phyloP scores from a whole-genome alignment of 2,113 vertebrate species.

The Romanogobio albipinnatus region DNA sequence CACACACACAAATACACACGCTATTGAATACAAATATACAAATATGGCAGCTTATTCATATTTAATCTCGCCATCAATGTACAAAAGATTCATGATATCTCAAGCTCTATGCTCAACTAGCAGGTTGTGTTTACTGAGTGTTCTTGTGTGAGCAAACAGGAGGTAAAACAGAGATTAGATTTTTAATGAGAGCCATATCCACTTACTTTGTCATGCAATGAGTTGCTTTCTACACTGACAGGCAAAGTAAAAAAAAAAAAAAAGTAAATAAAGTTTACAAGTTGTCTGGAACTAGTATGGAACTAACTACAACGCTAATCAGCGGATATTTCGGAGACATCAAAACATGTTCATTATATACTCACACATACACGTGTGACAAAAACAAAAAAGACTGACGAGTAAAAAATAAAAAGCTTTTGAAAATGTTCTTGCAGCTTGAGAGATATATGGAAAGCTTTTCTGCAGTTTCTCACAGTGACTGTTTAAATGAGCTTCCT shows the following conservation, averaged over 20 bases:
- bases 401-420: neutral
- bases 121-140: conserved; percentile 31
- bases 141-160: conserved; percentile 22
- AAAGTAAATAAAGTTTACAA: neutral
- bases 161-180: conserved; percentile 16
- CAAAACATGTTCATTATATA: neutral
- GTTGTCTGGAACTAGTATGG: neutral
- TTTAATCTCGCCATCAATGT: conserved; percentile 28
- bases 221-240: conserved; percentile 14
- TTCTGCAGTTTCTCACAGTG: conserved; percentile 19
- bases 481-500: conserved; percentile 43
- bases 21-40: neutral
- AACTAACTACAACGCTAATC: conserved; percentile 12
- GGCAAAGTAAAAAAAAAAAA: neutral
- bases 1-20: conserved; percentile 9
- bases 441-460: conserved; percentile 8
- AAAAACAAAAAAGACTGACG: neutral
- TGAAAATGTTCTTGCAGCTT: neutral
- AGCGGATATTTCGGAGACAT: neutral
- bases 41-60: conserved; percentile 3
- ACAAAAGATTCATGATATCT: conserved; percentile 29
- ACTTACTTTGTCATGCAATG: conserved; percentile 8
- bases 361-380: neutral
- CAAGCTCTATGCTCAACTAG: neutral
- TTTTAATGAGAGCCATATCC: conserved; percentile 22